Base-by-base conservation (phyloP, 2,113 vertebrate species). In the Pipra filicauda region DNA sequence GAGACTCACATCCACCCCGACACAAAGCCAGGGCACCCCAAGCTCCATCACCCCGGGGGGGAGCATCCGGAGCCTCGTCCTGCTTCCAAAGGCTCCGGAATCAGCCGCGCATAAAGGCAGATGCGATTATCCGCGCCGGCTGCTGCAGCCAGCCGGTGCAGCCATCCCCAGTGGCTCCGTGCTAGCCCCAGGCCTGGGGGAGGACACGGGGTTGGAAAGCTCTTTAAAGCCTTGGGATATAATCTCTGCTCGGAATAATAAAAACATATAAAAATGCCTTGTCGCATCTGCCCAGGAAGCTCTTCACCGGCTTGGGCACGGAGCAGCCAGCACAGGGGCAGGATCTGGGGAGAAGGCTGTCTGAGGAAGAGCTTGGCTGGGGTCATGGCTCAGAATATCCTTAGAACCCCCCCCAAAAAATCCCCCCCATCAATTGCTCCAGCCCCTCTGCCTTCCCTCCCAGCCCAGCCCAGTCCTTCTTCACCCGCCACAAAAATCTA, bases 261-360 rank as follows among this genome's bases (percentile, higher is more conserved):
- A 44, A 61, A 69, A 85, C 16, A 41, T 35, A 17, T 1, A 15
- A 9, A 79, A 86, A 48, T 1, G 64, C 51, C 19, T 46, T 3
- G 7, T 14, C 1, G 4, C 16, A 8, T 72, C 92, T 31, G 75
- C 52, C n/a, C 0, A 2, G 71, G 71, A 44, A 88, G 61, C 51
- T 58, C 24, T 6, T 17, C 1, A 1, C 12, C 0, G 0, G 69
- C n/a, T 41, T 31, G 28, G 46, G 62, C n/a, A 7, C 0, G 0
- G 65, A 90, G 82, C 74, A 81, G 71, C n/a, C 1, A 0, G 65
- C 8, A 3, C 22, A 21, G 24, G 61, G 61, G 74, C 8, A 49
- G 71, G 30, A 27, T 4, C 4, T 26, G 24, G 21, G 39, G 61
- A 2, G 2, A 48, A 57, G 21, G 49, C 3, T 41, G 75, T 10